Conservation (phyloP, 2,797 vertebrate genomes). For the Helostoma temminkii region DNA sequence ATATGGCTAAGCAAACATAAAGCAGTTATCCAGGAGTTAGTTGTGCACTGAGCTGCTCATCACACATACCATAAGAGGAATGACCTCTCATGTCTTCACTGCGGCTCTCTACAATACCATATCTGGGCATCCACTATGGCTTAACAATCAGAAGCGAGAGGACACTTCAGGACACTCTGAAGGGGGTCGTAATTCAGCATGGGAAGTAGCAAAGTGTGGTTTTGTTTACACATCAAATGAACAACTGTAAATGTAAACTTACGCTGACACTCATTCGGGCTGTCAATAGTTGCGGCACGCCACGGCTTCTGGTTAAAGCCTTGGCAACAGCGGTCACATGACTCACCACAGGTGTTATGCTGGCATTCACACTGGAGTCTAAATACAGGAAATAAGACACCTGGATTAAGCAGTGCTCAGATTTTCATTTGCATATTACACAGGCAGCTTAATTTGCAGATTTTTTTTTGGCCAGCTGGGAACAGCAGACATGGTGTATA, state of each 20-base stretch:
- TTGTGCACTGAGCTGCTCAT: conserved; percentile 46
- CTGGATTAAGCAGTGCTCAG: conserved; percentile 14
- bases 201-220: conserved; percentile 20
- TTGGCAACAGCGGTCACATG: conserved; percentile 91
- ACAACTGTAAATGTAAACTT: conserved; percentile 70
- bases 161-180: conserved; percentile 51
- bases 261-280: conserved; percentile 90
- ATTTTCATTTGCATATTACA: not conserved
- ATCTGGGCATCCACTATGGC: conserved; percentile 74
- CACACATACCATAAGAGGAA: conserved; percentile 70
- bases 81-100: conserved; percentile 56
- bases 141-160: conserved; percentile 59
- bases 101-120: conserved; percentile 70
- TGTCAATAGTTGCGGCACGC: conserved; percentile 85
- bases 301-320: conserved; percentile 92
- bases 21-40: conserved; percentile 45
- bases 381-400: conserved; percentile 29
- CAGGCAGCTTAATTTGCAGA: not conserved
- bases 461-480: no score
- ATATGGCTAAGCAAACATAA: conserved; percentile 47
- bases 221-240: conserved; percentile 27
- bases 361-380: conserved; percentile 92
- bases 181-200: conserved; percentile 44
- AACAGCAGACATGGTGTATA: no score
- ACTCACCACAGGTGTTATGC: conserved; percentile 94